These are phyloP conservation scores for Eupithecia centaureata DNA, from an alignment of 2,888 invertebrate species.

Conservation along the genomic window DNA sequence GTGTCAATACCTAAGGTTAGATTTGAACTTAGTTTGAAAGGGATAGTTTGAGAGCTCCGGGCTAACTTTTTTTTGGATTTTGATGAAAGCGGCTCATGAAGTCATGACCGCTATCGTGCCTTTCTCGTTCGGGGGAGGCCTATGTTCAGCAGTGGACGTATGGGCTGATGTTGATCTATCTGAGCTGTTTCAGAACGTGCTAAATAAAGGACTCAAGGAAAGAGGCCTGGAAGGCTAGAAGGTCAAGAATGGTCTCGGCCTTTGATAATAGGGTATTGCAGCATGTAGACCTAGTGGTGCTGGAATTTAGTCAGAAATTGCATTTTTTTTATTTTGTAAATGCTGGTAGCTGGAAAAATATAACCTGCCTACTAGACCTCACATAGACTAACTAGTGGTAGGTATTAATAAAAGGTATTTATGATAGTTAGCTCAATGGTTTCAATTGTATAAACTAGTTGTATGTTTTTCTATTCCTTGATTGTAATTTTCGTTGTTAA, in stretches of 20 bases:
- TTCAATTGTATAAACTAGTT: too few relatives aligned
- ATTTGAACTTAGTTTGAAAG: neutral
- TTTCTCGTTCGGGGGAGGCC: neutral
- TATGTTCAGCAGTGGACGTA: neutral
- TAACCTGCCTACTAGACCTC: too few relatives aligned
- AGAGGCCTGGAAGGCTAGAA: neutral
- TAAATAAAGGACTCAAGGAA: too few relatives aligned
- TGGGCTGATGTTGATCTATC: neutral
- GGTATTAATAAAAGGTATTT: neutral
- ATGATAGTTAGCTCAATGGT: too few relatives aligned
- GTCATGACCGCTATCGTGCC: neutral
- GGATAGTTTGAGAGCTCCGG: neutral
- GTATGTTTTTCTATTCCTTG: too few relatives aligned
- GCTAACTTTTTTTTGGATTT: neutral
- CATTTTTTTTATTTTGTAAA: neutral
- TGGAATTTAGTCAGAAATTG: neutral
- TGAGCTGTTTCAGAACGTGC: neutral
- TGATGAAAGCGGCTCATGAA: neutral
- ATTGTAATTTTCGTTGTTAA: too few relatives aligned
- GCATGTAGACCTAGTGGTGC: neutral
- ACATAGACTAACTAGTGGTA: too few relatives aligned
- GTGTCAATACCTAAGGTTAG: neutral
- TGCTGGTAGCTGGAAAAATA: too few relatives aligned
- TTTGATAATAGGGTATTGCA: too few relatives aligned
- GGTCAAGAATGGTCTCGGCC: neutral